These are phyloP conservation scores for Coptodon bakossiorum DNA, from an alignment of 2,113 vertebrate genomes.

Conservation along the genomic window DNA sequence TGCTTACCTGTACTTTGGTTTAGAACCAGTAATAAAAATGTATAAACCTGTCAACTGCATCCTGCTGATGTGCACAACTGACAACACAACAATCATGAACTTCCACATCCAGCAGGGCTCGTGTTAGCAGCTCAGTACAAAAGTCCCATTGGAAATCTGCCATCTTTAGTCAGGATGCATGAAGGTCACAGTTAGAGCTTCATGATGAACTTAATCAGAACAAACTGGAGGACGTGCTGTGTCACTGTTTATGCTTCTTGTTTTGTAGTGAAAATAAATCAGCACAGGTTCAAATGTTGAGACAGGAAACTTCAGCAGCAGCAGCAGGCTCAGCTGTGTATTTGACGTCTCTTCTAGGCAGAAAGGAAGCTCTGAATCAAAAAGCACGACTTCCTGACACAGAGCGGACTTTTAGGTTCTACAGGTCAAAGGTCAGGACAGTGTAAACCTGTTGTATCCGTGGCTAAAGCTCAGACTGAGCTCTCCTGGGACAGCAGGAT, in stretches of 20 bases:
- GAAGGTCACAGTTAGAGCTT: neutral
- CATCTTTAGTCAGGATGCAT: neutral
- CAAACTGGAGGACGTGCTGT: too few relatives aligned
- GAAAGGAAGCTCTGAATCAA: too few relatives aligned
- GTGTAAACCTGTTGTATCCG: neutral
- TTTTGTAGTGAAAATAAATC: too few relatives aligned
- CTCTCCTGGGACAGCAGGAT: neutral
- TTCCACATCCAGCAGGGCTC: neutral
- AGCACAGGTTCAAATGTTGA: neutral
- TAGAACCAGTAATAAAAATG: too few relatives aligned
- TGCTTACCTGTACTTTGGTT: too few relatives aligned
- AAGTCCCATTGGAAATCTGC: neutral
- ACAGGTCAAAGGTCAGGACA: neutral
- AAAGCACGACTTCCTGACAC: too few relatives aligned
- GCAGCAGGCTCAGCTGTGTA: too few relatives aligned
- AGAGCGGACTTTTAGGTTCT: neutral
- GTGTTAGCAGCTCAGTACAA: neutral
- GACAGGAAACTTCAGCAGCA: neutral
- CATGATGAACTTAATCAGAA: too few relatives aligned
- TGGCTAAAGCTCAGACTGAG: neutral
- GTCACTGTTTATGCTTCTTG: too few relatives aligned
- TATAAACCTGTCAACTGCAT: too few relatives aligned
- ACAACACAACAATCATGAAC: neutral
- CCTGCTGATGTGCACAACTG: neutral
- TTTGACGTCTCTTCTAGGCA: too few relatives aligned